Percentiles rank a stretch among this genome's conserved stretches.
Evolutionary conservation across 2,797 vertebrate species (phyloP).

Genomic region (Sebastiscus albofasciatus): DNA sequence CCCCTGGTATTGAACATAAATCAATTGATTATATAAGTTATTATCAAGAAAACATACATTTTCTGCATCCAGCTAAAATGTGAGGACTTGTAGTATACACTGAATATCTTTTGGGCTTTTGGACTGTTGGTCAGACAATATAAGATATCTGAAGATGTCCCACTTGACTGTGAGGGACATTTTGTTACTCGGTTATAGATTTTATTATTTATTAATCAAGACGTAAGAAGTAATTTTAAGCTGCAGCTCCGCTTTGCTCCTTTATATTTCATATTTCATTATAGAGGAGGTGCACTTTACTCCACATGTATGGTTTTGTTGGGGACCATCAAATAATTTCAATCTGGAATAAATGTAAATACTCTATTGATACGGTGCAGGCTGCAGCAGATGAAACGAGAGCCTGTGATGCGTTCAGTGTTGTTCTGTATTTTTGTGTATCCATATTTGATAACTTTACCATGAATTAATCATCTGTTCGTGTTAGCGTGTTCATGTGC

Average conservation of each 20-base stretch:
- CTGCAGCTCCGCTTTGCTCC: not conserved
- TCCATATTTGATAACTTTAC: conserved; percentile 58
- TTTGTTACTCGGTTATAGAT: not conserved
- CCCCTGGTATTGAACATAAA: not conserved
- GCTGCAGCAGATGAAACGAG: not conserved
- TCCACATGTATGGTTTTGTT: not conserved
- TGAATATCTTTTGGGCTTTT: not conserved
- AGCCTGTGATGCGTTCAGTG: not conserved
- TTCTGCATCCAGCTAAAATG: not conserved
- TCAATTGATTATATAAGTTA: not conserved
- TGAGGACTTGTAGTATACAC: not conserved
- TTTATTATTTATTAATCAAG: not conserved
- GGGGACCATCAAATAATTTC: not conserved
- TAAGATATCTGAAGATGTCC: not conserved
- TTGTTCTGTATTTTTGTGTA: not conserved
- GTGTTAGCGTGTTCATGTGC: conserved; percentile 23
- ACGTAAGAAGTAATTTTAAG: not conserved
- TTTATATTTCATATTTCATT: not conserved
- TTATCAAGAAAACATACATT: not conserved
- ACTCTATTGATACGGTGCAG: not conserved
- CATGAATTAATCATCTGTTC: conserved; percentile 44
- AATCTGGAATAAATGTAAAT: not conserved
- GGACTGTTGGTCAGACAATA: not conserved
- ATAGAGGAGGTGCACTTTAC: not conserved
- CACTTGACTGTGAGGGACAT: not conserved